These are phyloP conservation scores for Phaetusa simplex DNA, from an alignment of 2,113 vertebrate genomes.

Conservation along the genomic window DNA sequence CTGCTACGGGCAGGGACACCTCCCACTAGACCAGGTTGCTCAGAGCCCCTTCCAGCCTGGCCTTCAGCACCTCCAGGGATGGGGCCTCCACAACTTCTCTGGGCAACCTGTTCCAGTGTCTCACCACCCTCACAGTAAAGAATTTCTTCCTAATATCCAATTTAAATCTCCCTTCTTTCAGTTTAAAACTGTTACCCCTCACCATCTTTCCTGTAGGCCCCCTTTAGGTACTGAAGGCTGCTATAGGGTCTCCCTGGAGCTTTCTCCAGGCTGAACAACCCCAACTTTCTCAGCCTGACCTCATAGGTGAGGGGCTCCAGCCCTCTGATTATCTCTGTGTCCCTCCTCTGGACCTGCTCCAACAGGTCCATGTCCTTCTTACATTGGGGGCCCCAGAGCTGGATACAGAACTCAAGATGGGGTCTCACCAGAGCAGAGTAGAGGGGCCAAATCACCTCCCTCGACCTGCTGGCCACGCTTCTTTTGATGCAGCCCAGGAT, in stretches of 20 bases:
- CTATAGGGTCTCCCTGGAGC: neutral
- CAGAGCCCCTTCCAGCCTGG: neutral
- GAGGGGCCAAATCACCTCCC: neutral
- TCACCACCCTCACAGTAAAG: neutral
- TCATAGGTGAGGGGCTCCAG: neutral
- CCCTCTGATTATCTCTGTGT: neutral
- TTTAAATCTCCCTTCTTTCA: neutral
- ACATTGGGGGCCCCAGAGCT: neutral
- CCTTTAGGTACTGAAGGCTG: neutral
- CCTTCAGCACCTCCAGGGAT: neutral
- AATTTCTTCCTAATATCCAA: neutral
- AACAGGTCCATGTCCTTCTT: neutral
- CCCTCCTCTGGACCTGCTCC: neutral
- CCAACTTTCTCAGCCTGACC: neutral
- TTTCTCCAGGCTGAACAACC: neutral
- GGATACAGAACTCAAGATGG: neutral
- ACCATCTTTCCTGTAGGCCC: neutral
- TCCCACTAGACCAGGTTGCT: neutral
- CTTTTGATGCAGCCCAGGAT: neutral
- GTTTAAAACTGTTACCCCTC: neutral
- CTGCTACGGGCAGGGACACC: neutral
- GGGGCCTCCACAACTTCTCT: neutral
- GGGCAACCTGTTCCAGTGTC: neutral
- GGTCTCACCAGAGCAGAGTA: neutral
- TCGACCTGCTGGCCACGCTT: neutral